Percentiles rank a stretch among this genome's conserved stretches.
These are phyloP conservation scores for Semibalanus balanoides DNA, from an alignment of 1,140 invertebrate species.

Conservation along the genomic window DNA sequence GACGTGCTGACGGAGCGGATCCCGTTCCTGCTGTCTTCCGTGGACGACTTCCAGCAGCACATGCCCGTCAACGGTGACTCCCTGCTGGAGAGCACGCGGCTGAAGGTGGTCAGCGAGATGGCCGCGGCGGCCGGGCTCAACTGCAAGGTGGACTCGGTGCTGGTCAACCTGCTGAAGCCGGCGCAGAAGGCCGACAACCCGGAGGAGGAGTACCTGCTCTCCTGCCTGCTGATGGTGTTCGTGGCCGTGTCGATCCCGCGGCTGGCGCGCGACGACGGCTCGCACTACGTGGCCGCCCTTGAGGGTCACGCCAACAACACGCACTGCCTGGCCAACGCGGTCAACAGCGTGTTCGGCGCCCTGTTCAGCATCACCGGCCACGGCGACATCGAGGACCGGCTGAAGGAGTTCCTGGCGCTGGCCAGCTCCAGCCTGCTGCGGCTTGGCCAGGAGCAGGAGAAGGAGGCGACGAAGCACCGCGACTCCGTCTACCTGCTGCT, in stretches of 20 bases:
- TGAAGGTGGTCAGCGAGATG: slow-evolving; percentile 82
- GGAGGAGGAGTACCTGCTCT: slow-evolving; percentile 84
- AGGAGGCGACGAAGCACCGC: slow-evolving; percentile 80
- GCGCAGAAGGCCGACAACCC: slow-evolving; percentile 40
- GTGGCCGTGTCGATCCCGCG: slow-evolving; percentile 95
- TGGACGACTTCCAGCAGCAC: slow-evolving; percentile 87
- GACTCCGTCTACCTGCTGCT: slow-evolving; percentile 92
- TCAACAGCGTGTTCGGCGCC: slow-evolving; percentile 93
- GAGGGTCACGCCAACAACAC: slow-evolving; percentile 96
- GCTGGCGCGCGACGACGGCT: slow-evolving; percentile 65
- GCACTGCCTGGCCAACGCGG: slow-evolving; percentile 89
- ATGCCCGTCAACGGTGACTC: slow-evolving; percentile 68
- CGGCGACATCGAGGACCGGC: slow-evolving; percentile 89
- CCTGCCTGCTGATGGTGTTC: slow-evolving; percentile 96
- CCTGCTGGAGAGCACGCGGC: slow-evolving; percentile 41
- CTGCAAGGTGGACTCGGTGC: slow-evolving; percentile 86
- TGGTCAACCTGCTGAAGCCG: slow-evolving; percentile 65
- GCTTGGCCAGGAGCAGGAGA: slow-evolving; percentile 87
- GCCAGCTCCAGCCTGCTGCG: slow-evolving; percentile 66
- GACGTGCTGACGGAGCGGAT: slow-evolving; percentile 89
- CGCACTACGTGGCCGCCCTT: slow-evolving; percentile 51
- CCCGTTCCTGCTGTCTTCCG: slow-evolving; percentile 90
- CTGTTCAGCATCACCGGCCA: slow-evolving; percentile 88
- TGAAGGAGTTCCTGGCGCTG: slow-evolving; percentile 94
- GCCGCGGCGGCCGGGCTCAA: slow-evolving; percentile 83